Evolutionary conservation across 2,888 invertebrate species (phyloP), one percentile per base, ranked within the genome.

Genomic region (Lathronympha strigana): DNA sequence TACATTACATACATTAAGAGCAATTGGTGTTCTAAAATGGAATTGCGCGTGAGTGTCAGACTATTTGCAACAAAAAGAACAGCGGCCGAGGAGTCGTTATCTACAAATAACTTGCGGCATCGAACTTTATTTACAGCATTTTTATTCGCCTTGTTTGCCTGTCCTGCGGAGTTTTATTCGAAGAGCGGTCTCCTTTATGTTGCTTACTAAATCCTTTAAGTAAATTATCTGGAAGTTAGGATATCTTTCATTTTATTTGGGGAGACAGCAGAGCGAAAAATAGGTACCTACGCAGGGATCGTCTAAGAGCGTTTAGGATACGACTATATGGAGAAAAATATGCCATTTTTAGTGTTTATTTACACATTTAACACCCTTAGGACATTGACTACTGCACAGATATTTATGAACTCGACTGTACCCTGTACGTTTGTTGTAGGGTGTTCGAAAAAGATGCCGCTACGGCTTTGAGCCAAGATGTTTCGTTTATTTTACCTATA

Each of bases 61-160:
- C n/a, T n/a, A n/a, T n/a, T 33, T 21, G 31, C 6, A 23, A 8
- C 15, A n/a, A n/a, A 4, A 54, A 4, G 23, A 11, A 31, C 9
- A 2, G 38, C 40, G 54, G 17, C 5, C 25, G 53, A 38, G n/a
- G 21, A 33, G 25, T 2, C 17, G 33, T 45, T 23, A 62, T 54
- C 53, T 62, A 45, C 61, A 36, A 54, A 45, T 62, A 36, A 54
- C 36, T 62, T 38, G 33, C 31, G 45, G 25, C 23, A 28, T 25
- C 21, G 33, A 36, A 17, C 17, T 40, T 54, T 62, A 61, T 50
- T 25, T 38, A 49, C 38, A 17, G 17, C 9, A 49, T 61, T 50
- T 49, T 38, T 49, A 50, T 40, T 51, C 51, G 31, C 33, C 43
- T 51, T 64, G 63, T 58, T 64, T 58, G 57, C 58, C 50, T 63